phyloP scores from a whole-genome alignment of 37 sponge, comb jelly and placozoan genomes.

The Ianthella basta region DNA sequence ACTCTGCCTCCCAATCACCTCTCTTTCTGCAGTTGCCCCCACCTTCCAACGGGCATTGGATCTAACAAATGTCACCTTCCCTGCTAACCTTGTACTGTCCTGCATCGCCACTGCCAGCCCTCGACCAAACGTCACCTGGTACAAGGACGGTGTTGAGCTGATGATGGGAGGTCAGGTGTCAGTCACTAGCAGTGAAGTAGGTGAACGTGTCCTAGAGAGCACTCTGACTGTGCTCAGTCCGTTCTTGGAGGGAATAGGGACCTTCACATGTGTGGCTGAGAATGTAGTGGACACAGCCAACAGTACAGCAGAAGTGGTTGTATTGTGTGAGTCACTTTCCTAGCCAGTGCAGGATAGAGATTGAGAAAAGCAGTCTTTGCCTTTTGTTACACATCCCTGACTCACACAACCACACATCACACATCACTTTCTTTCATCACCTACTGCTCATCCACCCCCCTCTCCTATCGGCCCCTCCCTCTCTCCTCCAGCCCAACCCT shows the following conservation, averaged over 20 bases:
- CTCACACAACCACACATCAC: no score
- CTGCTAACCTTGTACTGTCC: slow-evolving; percentile 7
- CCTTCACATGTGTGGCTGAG: slow-evolving; percentile 55
- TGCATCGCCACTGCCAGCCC: slow-evolving; percentile 56
- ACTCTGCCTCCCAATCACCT: no score
- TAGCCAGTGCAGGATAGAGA: no score
- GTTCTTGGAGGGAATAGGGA: slow-evolving; percentile 29
- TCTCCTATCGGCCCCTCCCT: no score
- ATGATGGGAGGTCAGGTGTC: background rate
- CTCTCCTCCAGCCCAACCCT: no score
- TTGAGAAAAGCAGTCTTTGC: no score
- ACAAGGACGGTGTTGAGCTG: slow-evolving; percentile 34
- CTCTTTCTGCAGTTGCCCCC: slow-evolving; percentile 48
- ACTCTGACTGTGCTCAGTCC: background rate
- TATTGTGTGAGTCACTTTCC: slow-evolving; percentile 11
- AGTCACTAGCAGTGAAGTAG: no score
- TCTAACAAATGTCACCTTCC: background rate
- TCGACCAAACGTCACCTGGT: slow-evolving; percentile 63
- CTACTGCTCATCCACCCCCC: no score
- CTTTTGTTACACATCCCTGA: no score
- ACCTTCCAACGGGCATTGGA: background rate
- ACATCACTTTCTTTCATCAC: no score
- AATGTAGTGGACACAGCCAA: slow-evolving; percentile 23
- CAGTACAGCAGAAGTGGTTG: background rate
- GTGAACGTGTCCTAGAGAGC: slow-evolving; percentile 5